Conservation (phyloP, 2,113 vertebrate genomes). For the Manacus vitellinus region DNA sequence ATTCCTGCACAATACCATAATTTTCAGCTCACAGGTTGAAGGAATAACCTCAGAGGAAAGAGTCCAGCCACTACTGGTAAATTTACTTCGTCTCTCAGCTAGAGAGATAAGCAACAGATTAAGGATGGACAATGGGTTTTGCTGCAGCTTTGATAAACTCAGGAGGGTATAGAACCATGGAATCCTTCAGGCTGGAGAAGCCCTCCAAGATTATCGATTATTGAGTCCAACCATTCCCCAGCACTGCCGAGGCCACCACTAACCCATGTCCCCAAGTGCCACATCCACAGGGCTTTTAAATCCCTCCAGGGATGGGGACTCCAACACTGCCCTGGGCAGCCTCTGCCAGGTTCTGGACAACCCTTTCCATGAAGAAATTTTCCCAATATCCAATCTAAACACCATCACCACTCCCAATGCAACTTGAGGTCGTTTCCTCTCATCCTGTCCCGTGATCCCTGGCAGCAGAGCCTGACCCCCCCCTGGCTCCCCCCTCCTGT, state of each 20-base stretch:
- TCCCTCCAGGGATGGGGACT: too few relatives aligned
- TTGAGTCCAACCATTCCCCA: background rate
- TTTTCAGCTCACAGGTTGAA: background rate
- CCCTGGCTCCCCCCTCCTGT: background rate
- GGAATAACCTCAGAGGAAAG: background rate
- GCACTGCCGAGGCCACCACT: background rate
- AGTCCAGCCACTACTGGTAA: background rate
- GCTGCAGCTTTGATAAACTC: background rate
- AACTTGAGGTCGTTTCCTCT: rapidly evolving
- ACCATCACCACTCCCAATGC: too few relatives aligned
- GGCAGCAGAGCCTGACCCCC: background rate
- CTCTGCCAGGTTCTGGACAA: background rate
- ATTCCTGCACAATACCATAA: background rate
- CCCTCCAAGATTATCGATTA: too few relatives aligned
- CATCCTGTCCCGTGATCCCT: background rate
- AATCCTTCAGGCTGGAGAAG: background rate
- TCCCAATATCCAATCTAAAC: rapidly evolving
- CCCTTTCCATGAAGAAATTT: background rate
- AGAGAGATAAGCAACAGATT: background rate
- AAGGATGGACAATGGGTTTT: background rate
- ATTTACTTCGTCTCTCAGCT: background rate
- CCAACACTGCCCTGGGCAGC: rapidly evolving
- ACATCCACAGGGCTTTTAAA: rapidly evolving
- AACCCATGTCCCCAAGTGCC: rapidly evolving
- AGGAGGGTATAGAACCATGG: background rate